Percentiles rank a stretch among this genome's conserved stretches.
These are phyloP conservation scores for Tiliacea citrago DNA, from an alignment of 2,888 invertebrate genomes.

Conservation along the genomic window DNA sequence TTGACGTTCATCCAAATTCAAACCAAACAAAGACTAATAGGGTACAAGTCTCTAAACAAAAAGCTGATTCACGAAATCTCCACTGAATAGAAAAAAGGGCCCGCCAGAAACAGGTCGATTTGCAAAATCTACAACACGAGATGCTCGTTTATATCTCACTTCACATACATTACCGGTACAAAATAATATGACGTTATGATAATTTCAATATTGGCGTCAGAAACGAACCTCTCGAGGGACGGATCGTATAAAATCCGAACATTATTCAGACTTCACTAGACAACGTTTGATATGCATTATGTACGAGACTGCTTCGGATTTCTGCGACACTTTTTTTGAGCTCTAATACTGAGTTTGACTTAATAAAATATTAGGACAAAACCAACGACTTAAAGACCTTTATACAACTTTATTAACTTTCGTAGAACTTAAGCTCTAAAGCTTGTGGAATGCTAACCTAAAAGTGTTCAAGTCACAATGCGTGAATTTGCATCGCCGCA, in stretches of 20 bases:
- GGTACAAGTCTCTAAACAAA: conserved; percentile 34
- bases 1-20: conserved; percentile 5
- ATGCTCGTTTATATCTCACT: conserved; percentile 21
- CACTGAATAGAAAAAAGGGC: conserved; percentile 17
- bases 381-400: not conserved
- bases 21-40: conserved; percentile 33
- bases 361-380: conserved; percentile 3
- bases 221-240: conserved; percentile 37
- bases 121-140: conserved; percentile 33
- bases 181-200: conserved; percentile 47
- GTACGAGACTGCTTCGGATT: conserved; percentile 27
- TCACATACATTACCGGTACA: conserved; percentile 40
- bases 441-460: not conserved
- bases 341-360: conserved; percentile 1
- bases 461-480: not conserved
- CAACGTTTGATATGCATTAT: conserved; percentile 38
- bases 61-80: conserved; percentile 24
- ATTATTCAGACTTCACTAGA: conserved; percentile 44
- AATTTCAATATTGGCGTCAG: conserved; percentile 51
- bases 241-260: conserved; percentile 38
- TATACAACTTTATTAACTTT: not conserved
- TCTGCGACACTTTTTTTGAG: conserved; percentile 10
- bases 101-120: conserved; percentile 8
- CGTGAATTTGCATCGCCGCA: not conserved
- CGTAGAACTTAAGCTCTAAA: not conserved